Evolutionary conservation across 1,140 invertebrate genomes (phyloP).

Genomic region (Pseudomyrmex flavicornis): DNA sequence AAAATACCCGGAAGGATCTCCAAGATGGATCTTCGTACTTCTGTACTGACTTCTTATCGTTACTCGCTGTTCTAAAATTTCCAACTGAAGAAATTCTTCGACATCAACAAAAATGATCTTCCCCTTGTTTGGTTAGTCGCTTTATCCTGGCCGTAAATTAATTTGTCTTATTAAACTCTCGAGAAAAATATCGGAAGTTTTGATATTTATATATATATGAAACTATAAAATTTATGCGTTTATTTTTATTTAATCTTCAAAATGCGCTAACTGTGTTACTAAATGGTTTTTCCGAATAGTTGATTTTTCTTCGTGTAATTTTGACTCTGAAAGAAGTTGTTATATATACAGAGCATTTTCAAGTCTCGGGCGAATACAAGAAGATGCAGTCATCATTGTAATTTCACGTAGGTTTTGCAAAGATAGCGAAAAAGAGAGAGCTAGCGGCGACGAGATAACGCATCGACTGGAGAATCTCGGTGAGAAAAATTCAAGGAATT

Average conservation of each 20-base stretch:
- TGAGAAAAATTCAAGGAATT: conserved; percentile 72
- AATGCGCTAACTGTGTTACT: no score
- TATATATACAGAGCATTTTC: not conserved
- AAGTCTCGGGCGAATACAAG: not conserved
- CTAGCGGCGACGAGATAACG: conserved; percentile 21
- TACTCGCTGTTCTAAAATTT: conserved; percentile 41
- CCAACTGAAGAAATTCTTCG: conserved; percentile 7
- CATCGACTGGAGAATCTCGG: conserved; percentile 36
- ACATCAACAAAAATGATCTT: conserved; percentile 17
- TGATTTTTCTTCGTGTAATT: not conserved
- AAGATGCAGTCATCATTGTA: conserved; percentile 14
- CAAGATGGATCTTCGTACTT: conserved; percentile 26
- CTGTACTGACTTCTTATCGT: conserved; percentile 32
- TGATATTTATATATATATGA: not conserved
- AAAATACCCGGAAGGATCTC: conserved; percentile 50
- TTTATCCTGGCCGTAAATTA: no score
- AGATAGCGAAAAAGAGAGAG: not conserved
- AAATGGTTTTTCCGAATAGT: no score
- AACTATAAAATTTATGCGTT: not conserved
- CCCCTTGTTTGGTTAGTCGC: not conserved
- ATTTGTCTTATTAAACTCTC: no score
- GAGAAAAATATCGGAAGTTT: not conserved
- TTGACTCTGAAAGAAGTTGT: not conserved
- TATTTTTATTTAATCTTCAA: no score
- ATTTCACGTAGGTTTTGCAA: not conserved